Conservation (phyloP, 2,113 vertebrate species). For the Catharus minimus region DNA sequence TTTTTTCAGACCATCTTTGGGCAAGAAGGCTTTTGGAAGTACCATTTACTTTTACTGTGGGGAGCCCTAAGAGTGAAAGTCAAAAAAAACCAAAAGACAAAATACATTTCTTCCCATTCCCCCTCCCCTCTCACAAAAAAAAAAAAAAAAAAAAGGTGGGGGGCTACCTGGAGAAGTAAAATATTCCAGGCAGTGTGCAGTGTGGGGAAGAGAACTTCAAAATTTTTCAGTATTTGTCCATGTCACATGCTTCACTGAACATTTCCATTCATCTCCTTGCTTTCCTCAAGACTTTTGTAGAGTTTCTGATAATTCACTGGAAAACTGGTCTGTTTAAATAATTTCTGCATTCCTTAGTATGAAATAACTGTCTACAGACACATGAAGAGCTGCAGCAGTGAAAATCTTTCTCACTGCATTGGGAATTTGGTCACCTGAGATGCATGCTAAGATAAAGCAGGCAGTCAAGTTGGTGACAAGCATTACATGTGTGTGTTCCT, state of each 20-base stretch:
- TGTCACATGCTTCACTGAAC: not conserved
- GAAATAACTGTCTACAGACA: not conserved
- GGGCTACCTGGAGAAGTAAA: not conserved
- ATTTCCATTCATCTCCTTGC: not conserved
- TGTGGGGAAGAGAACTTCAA: not conserved
- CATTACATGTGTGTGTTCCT: not conserved
- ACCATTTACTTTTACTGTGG: not conserved
- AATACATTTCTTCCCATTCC: too few relatives aligned
- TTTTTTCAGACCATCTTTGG: not conserved
- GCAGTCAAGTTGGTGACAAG: not conserved
- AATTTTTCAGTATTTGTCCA: not conserved
- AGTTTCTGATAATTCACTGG: not conserved
- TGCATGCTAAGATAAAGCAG: not conserved
- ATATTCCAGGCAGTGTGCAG: not conserved
- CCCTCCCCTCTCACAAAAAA: fast-evolving
- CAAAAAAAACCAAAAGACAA: not conserved
- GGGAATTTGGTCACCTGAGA: not conserved
- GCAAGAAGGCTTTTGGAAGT: not conserved
- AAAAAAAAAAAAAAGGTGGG: too few relatives aligned
- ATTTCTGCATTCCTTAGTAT: constrained; percentile 26
- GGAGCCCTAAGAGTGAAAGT: not conserved
- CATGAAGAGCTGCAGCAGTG: not conserved
- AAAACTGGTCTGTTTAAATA: constrained; percentile 36
- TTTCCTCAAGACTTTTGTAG: not conserved
- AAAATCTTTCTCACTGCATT: not conserved